A percentile compares a stretch with the other conserved stretches of the same genome.
Conservation (phyloP, 2,888 invertebrate species). For the Ametastegia equiseti region DNA sequence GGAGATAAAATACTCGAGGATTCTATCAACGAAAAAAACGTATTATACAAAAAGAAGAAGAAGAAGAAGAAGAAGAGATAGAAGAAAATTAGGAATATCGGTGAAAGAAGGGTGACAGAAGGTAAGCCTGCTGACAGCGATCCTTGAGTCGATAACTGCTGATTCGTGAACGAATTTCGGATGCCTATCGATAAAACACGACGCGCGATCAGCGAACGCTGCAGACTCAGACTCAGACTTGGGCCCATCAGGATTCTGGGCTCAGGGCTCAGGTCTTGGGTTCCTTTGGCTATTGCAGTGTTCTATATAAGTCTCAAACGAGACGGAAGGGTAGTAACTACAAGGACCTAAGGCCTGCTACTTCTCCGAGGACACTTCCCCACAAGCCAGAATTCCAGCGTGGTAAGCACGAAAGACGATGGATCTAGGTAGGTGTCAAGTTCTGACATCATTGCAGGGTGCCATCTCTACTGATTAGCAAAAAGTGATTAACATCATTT, state of each 20-base stretch:
- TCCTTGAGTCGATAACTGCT: constrained; percentile 30
- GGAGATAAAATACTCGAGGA: neutral
- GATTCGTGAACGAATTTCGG: constrained; percentile 23
- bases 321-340: constrained; percentile 10
- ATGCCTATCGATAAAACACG: constrained; percentile 39
- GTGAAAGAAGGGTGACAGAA: neutral
- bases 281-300: neutral
- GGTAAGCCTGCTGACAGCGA: constrained; percentile 8
- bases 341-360: constrained; percentile 21
- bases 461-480: neutral
- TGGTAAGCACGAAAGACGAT: constrained; percentile 37
- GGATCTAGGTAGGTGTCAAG: constrained; percentile 7
- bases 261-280: too few species aligned
- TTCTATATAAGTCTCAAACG: neutral
- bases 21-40: neutral
- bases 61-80: neutral
- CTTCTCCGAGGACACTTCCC: constrained; percentile 18
- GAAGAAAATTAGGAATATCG: neutral
- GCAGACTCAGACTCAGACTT: neutral
- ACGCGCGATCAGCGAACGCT: constrained; percentile 14
- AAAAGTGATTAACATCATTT: constrained; percentile 3
- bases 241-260: too few species aligned
- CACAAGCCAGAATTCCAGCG: neutral
- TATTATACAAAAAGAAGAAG: neutral
- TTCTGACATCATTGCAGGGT: neutral